These are phyloP conservation scores for Girardinus metallicus DNA, from an alignment of 2,797 vertebrate genomes.

Conservation along the genomic window DNA sequence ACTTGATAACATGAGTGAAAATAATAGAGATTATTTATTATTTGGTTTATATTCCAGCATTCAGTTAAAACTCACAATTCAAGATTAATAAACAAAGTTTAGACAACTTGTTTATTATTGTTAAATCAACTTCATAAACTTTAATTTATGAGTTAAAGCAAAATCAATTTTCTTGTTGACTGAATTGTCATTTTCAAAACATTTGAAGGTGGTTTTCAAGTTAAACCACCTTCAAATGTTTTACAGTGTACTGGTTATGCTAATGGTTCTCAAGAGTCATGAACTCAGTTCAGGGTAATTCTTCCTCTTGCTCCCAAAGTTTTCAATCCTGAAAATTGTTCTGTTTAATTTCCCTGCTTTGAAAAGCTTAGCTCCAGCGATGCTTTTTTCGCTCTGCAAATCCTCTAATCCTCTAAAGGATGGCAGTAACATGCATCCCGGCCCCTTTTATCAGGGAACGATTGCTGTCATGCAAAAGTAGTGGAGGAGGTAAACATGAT, in stretches of 20 bases:
- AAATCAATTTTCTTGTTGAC: no score
- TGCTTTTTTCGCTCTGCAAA: conserved; percentile 65
- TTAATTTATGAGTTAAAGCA: no score
- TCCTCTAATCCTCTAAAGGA: conserved; percentile 76
- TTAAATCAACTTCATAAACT: no score
- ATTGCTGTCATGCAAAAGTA: conserved; percentile 63
- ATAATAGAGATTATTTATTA: no score
- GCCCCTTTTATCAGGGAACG: conserved; percentile 50
- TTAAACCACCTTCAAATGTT: no score
- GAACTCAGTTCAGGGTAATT: background rate
- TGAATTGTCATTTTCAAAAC: no score
- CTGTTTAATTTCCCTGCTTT: conserved; percentile 73
- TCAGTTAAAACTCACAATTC: no score
- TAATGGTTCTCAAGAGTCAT: conserved; percentile 23
- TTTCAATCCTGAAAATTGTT: conserved; percentile 72
- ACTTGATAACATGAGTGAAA: no score
- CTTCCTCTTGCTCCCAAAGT: conserved; percentile 33
- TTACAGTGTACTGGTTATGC: background rate
- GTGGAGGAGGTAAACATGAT: conserved; percentile 58
- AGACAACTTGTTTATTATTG: no score
- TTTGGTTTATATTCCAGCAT: no score
- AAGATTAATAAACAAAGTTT: no score
- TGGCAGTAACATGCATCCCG: conserved; percentile 47
- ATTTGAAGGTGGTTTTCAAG: no score
- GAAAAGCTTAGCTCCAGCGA: conserved; percentile 72